Evolutionary conservation across 1,140 invertebrate species (phyloP).

Genomic region (Bilobella aurantiaca): DNA sequence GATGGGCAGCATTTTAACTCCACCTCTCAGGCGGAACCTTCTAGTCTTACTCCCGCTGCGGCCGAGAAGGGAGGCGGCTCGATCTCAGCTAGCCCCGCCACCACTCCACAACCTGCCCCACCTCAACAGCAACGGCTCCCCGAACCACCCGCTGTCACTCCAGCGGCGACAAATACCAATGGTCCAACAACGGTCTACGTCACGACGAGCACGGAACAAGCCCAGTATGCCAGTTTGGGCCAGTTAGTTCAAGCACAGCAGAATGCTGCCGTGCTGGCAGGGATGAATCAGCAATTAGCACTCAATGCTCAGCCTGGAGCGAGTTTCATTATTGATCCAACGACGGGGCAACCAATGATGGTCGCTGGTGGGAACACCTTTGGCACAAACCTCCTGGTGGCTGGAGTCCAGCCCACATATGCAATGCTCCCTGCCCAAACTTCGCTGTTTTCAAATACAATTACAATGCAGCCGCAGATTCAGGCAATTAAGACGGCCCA

Average conservation of each 20-base stretch:
- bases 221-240: conserved; percentile 27
- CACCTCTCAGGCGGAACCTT: not conserved
- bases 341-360: conserved; percentile 5
- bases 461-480: conserved; percentile 30
- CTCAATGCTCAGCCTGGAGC: not conserved
- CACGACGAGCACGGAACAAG: conserved; percentile 6
- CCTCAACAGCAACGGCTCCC: not conserved
- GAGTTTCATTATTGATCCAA: conserved; percentile 10
- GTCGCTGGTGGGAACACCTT: conserved; percentile 7
- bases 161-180: no score
- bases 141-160: not conserved
- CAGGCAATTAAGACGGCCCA: conserved; percentile 25
- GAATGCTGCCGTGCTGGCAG: conserved; percentile 11
- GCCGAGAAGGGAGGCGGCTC: no score
- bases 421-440: conserved; percentile 21
- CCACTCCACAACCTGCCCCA: no score
- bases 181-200: not conserved
- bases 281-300: conserved; percentile 1
- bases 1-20: not conserved
- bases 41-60: not conserved
- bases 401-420: conserved; percentile 25
- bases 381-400: conserved; percentile 25
- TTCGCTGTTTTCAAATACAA: conserved; percentile 27
- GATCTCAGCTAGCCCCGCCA: no score
- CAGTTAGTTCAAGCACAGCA: conserved; percentile 15